phyloP scores from a whole-genome alignment of 2,113 vertebrate species.

The Rhipidura dahli region DNA sequence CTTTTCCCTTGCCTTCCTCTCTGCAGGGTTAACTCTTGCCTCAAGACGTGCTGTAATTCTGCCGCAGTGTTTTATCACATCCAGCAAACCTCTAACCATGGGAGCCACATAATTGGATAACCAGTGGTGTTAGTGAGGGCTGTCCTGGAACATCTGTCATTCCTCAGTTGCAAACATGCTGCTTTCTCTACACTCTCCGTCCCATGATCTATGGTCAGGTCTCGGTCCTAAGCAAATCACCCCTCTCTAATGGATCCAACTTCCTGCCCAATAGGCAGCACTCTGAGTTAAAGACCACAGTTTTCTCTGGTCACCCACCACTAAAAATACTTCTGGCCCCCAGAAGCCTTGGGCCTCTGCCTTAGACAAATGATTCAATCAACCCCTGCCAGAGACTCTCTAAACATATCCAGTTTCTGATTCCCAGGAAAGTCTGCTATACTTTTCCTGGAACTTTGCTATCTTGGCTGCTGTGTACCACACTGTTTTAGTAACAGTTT shows the following conservation, averaged over 20 bases:
- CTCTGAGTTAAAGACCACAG: neutral
- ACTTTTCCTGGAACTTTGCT: neutral
- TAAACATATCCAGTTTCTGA: neutral
- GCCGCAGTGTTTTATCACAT: fast-evolving
- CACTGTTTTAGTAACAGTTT: neutral
- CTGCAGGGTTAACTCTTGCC: neutral
- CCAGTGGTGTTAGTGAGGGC: neutral
- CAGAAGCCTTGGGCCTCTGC: neutral
- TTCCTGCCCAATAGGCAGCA: neutral
- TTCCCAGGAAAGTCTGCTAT: neutral
- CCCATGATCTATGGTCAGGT: neutral
- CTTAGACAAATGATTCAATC: neutral
- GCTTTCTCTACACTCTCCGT: neutral
- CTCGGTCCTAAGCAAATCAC: neutral
- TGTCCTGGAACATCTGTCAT: neutral
- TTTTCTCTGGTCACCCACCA: neutral
- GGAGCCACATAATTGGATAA: neutral
- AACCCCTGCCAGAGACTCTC: neutral
- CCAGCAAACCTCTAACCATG: neutral
- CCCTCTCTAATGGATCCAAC: neutral
- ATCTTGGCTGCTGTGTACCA: neutral
- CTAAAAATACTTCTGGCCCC: neutral
- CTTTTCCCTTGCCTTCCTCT: neutral
- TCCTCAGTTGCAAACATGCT: neutral
- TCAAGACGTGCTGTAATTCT: neutral